Percentiles rank a stretch among this genome's conserved stretches.
These are phyloP conservation scores for Origma solitaria DNA, from an alignment of 2,113 vertebrate genomes.

Conservation along the genomic window DNA sequence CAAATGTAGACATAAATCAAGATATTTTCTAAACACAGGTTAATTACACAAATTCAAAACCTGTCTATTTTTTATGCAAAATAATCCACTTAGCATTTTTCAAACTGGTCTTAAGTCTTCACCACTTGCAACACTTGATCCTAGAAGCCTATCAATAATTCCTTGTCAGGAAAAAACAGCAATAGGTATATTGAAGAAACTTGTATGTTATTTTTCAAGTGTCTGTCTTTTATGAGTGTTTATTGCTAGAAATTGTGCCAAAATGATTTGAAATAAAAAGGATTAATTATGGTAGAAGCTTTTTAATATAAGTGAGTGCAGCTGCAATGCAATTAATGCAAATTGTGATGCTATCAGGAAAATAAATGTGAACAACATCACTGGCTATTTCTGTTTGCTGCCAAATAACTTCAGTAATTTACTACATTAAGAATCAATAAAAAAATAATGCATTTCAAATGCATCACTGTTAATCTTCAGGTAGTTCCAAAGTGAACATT, in stretches of 20 bases:
- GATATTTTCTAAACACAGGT: constrained; percentile 99
- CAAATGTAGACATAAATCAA: constrained; percentile 92
- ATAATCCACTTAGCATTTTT: constrained; percentile 97
- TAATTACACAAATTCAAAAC: constrained; percentile 93
- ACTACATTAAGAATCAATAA: constrained; percentile 99
- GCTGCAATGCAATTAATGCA: constrained; percentile 94
- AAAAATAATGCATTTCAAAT: constrained; percentile 97
- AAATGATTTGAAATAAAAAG: constrained; percentile 93
- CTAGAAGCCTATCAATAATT: constrained; percentile 91
- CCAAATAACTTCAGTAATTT: constrained; percentile 97
- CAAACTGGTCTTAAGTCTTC: constrained; percentile 70
- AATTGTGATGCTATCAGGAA: constrained; percentile 86
- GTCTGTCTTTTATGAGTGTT: constrained; percentile 93
- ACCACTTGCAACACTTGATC: constrained; percentile 75
- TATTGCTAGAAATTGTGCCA: constrained; percentile 99
- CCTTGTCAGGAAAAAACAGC: constrained; percentile 76
- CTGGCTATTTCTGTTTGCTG: constrained; percentile 90
- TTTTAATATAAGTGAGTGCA: constrained; percentile 99
- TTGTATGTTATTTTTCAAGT: constrained; percentile 81
- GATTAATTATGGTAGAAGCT: constrained; percentile 93
- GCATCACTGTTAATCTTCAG: constrained; percentile 87
- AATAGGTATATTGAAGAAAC: constrained; percentile 85
- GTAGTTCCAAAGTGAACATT: constrained; percentile 76
- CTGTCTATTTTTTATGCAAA: constrained; percentile 97
- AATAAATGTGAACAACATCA: constrained; percentile 83